Percentiles rank a stretch among this genome's conserved stretches.
phyloP scores from a whole-genome alignment of 2,888 invertebrate genomes.

The Scaeva pyrastri region DNA sequence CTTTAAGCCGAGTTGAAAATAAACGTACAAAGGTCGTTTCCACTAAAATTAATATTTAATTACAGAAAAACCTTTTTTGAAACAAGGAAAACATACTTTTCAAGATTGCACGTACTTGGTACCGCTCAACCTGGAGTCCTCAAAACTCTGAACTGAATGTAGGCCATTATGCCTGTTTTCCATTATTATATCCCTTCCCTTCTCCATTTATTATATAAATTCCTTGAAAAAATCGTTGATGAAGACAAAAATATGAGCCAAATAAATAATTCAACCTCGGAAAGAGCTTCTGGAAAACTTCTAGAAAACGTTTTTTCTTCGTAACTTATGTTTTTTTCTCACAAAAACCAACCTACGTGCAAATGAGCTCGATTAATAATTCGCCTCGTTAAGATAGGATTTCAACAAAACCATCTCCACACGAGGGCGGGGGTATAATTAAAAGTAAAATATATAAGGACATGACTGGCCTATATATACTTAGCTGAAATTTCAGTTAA shows the following conservation, averaged over 20 bases:
- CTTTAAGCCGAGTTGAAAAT: too few species aligned
- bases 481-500: slow-evolving; percentile 9
- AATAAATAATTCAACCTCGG: slow-evolving; percentile 22
- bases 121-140: too few species aligned
- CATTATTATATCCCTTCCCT: not conserved
- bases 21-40: too few species aligned
- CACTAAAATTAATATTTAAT: too few species aligned
- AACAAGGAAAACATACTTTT: too few species aligned
- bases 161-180: not conserved
- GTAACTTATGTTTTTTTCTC: not conserved
- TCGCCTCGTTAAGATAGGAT: slow-evolving; percentile 29
- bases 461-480: not conserved
- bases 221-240: slow-evolving; percentile 5
- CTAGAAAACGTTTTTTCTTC: not conserved
- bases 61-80: too few species aligned
- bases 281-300: not conserved
- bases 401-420: not conserved
- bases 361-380: slow-evolving; percentile 37
- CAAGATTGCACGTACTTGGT: too few species aligned
- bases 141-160: too few species aligned
- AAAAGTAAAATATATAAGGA: not conserved
- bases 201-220: not conserved
- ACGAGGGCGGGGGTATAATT: not conserved
- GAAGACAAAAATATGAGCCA: not conserved
- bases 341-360: too few species aligned